Evolutionary conservation across 1,140 invertebrate genomes (phyloP), one percentile per base, ranked within the genome.

Genomic region (Drosophila burlai): DNA sequence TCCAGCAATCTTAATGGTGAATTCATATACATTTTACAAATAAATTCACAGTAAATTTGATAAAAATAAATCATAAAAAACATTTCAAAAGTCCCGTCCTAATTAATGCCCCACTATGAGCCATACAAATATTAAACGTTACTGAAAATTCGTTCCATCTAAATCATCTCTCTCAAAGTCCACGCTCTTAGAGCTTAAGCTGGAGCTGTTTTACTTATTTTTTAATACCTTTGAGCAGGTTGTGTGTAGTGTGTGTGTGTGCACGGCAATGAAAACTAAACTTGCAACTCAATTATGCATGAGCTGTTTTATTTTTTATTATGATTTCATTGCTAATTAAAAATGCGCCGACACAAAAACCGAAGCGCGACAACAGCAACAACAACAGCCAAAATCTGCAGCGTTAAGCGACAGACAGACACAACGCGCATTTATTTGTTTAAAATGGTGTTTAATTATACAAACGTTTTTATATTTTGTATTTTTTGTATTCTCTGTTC

Each of bases 401-500:
- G 29, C 54, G 57, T 38, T 60, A 45, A 66, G 64, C 59, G 66
- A 73, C 66, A 50, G 69, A 59, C 77, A 60, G 77, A 60, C 67
- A 62, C 77, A 60, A 77, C 52, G 69, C 66, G 71, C 63, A 80
- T 80, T 86, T 83, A 89, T 89, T 89, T 83, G 68, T 83, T 89
- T 78, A 83, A 89, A 89, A 83, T 89, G 77, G 73, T 81, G 68
- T 91, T 90, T 91, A 82, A 85, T 90, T 91, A 85, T 91, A 80
- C 86, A 85, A 91, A 89, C 79, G 82, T 80, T 63, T 80, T 76
- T 61, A 68, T 43, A 61, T 73, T 52, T 52, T 52, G 49, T 50
- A 24, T 50, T 59, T 34, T 40, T 21, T 15, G 16, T 24, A 26
- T 54, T 72, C 60, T 73, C 49, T 73, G 59, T 50, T 21, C 38